Percentiles rank a stretch among this genome's conserved stretches.
Conservation (phyloP, 2,797 vertebrate genomes). For the Toxotes lorentzi region DNA sequence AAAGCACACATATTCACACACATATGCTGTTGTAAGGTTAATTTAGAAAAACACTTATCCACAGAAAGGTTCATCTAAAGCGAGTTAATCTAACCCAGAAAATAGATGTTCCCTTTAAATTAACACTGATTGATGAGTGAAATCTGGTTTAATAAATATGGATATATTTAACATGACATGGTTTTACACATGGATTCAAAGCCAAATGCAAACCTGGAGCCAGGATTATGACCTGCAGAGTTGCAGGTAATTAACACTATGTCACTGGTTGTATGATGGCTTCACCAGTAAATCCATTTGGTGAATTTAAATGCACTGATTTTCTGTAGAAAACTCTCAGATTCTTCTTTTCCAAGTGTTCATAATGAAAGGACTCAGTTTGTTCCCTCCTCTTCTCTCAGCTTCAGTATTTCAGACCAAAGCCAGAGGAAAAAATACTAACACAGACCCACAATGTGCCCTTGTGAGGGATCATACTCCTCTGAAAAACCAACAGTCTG, state of each 20-base stretch:
- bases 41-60: conserved; percentile 37
- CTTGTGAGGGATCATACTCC: conserved; percentile 94
- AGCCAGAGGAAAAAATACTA: conserved; percentile 46
- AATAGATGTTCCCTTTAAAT: neutral
- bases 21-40: conserved; percentile 14
- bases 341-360: conserved; percentile 21
- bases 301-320: conserved; percentile 34
- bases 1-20: conserved; percentile 5
- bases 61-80: conserved; percentile 1
- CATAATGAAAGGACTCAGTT: conserved; percentile 40
- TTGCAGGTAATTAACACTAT: conserved; percentile 31
- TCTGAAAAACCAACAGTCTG: conserved; percentile 88
- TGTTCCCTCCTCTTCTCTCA: conserved; percentile 40
- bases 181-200: neutral
- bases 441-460: conserved; percentile 84
- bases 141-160: neutral
- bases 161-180: conserved; percentile 4
- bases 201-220: conserved; percentile 12
- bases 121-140: neutral
- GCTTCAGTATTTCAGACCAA: conserved; percentile 62
- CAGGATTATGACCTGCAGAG: conserved; percentile 16
- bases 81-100: neutral
- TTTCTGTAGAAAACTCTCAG: conserved; percentile 35
- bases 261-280: conserved; percentile 5
- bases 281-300: conserved; percentile 1